Evolutionary conservation across 2,113 vertebrate species (phyloP).

Genomic region (Cardinalis cardinalis): DNA sequence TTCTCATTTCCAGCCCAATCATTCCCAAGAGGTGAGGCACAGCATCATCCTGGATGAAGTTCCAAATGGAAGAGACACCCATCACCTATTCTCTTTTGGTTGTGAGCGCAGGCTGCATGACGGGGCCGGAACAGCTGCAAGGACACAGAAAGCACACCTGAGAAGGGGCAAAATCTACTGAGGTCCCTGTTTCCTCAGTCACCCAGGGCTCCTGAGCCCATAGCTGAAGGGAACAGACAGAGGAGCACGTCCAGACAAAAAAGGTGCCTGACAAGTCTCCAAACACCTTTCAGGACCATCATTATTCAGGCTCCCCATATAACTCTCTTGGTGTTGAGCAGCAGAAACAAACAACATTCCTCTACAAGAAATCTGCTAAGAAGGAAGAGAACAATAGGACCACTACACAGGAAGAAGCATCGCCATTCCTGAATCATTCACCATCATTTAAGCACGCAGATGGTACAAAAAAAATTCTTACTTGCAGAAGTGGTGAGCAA

Average conservation of each 20-base stretch:
- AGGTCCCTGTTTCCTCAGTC: background rate
- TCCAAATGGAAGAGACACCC: background rate
- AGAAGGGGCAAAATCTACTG: background rate
- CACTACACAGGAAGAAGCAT: background rate
- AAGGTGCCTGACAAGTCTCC: background rate
- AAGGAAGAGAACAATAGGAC: background rate
- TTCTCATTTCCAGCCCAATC: background rate
- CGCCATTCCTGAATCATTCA: background rate
- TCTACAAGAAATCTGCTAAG: background rate
- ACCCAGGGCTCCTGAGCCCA: background rate
- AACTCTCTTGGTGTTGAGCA: background rate
- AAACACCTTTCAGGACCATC: background rate
- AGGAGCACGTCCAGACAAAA: background rate
- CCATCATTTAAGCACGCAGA: background rate
- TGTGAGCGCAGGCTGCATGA: background rate
- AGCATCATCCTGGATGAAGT: too few relatives aligned
- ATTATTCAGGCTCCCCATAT: background rate
- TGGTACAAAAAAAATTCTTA: background rate
- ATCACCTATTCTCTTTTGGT: background rate
- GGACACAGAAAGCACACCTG: background rate
- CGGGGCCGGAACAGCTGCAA: rapidly evolving
- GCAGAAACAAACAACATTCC: background rate
- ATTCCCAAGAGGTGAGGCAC: background rate
- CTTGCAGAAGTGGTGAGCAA: background rate
- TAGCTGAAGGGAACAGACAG: background rate